Base-by-base conservation (phyloP, 2,888 invertebrate genomes). In the Eupithecia subumbrata region DNA sequence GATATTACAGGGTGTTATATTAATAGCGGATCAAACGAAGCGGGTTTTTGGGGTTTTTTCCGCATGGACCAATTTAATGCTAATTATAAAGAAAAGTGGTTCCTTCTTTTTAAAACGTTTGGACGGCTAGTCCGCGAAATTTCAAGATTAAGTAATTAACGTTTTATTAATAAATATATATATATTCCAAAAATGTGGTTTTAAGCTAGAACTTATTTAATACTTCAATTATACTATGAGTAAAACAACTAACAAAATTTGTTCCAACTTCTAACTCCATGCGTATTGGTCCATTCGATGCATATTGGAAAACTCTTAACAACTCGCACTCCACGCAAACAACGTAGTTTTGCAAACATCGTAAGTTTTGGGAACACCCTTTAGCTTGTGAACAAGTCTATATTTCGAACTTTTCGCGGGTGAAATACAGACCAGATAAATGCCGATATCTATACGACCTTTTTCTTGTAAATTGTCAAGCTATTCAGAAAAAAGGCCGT, bases 271-370 rank as follows among this genome's bases (percentile, higher is more conserved):
- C 16, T 14, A 45, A 16, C 16, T 14, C 45, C 11, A 30, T 30
- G 30, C 30, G 3, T 30, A 30, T 30, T 30, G 30, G 16, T 16
- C 16, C 16, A 16, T 16, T 14, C 45, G 18, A 48, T 18, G 18
- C 48, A 48, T 52, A 52, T n/a, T 52, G 52, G n/a, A 52, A 52
- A 52, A 52, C 52, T n/a, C n/a, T n/a, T n/a, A n/a, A 48, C 18
- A 48, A 48, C 18, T 2, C 48, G n/a, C 16, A 48, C 16, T 43
- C 16, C 7, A 48, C 18, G 45, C 45, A 18, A 48, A 48, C 18
- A 2, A 18, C 16, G 8, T n/a, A n/a, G n/a, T n/a, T n/a, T n/a
- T n/a, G n/a, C n/a, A n/a, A n/a, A n/a, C n/a, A n/a, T n/a, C 9
- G 48, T 52, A 52, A 22, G 22, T 56, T 56, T 22, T 4, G 40